These are phyloP conservation scores for Anoplophora glabripennis DNA, from an alignment of 1,140 invertebrate species.

Conservation along the genomic window DNA sequence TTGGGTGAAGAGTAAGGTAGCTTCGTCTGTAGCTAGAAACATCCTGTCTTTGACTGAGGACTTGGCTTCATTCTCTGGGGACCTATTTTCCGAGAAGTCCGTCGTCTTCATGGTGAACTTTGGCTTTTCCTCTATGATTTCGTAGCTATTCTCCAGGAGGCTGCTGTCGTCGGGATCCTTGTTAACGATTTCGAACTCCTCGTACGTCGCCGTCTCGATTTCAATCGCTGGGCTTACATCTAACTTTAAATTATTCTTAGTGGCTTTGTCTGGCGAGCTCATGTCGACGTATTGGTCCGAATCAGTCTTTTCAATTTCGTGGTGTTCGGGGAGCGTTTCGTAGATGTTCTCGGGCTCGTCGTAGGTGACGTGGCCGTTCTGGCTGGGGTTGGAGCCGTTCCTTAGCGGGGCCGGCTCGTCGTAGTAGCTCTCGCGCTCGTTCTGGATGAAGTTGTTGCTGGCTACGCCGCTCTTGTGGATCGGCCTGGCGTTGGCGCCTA, in stretches of 20 bases:
- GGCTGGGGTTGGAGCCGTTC: constrained; percentile 17
- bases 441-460: constrained; percentile 24
- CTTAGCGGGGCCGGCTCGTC: constrained; percentile 20
- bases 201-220: constrained; percentile 7
- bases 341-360: constrained; percentile 28
- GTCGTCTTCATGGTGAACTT: constrained; percentile 27
- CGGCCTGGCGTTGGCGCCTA: constrained; percentile 9
- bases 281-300: constrained; percentile 28
- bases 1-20: constrained; percentile 45
- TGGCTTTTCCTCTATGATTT: constrained; percentile 9
- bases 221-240: constrained; percentile 21
- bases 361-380: constrained; percentile 22
- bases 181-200: constrained; percentile 18
- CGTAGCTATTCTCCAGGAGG: neutral
- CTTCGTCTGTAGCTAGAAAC: constrained; percentile 43
- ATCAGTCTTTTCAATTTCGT: constrained; percentile 22
- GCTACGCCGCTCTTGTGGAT: constrained; percentile 17
- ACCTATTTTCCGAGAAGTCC: constrained; percentile 27
- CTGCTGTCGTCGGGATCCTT: constrained; percentile 2
- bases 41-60: constrained; percentile 45
- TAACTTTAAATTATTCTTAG: constrained; percentile 10
- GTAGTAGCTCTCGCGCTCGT: constrained; percentile 31
- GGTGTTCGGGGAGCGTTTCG: constrained; percentile 28
- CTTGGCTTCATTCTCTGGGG: constrained; percentile 24
- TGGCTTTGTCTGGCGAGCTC: constrained; percentile 6